Evolutionary conservation across 2,888 invertebrate genomes (phyloP).

Genomic region (Drosophila greeni): DNA sequence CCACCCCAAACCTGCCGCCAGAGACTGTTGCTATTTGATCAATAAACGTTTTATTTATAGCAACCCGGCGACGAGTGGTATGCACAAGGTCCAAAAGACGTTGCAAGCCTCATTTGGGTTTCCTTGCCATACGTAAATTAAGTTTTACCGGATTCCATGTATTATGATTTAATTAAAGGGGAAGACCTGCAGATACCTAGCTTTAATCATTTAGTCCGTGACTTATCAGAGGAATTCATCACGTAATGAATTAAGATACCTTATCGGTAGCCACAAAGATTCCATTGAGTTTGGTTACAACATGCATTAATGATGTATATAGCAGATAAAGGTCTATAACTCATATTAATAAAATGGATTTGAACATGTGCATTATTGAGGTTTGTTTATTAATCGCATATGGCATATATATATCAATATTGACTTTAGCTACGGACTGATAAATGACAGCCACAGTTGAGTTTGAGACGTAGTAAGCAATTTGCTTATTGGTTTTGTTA

Average conservation of each 20-base stretch:
- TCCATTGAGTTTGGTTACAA: slow-evolving; percentile 3
- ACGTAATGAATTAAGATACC: slow-evolving; percentile 18
- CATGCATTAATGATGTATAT: slow-evolving; percentile 9
- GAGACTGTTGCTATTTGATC: slow-evolving; percentile 64
- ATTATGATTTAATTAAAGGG: slow-evolving; percentile 15
- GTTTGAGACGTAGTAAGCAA: neutral
- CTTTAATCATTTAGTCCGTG: slow-evolving; percentile 3
- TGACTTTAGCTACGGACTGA: neutral
- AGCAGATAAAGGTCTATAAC: neutral
- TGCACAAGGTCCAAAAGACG: slow-evolving; percentile 33
- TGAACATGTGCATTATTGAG: slow-evolving; percentile 1
- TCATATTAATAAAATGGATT: neutral
- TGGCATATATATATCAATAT: slow-evolving; percentile 3
- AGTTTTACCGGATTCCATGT: neutral
- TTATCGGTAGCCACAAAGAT: slow-evolving; percentile 10
- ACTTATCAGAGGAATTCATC: slow-evolving; percentile 23
- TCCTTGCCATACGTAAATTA: slow-evolving; percentile 8
- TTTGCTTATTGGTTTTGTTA: neutral
- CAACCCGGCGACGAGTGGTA: slow-evolving; percentile 10
- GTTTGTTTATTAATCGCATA: slow-evolving; percentile 6
- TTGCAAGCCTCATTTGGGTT: slow-evolving; percentile 15
- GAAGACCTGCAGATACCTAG: neutral
- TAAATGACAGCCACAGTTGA: neutral
- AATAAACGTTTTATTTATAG: slow-evolving; percentile 66
- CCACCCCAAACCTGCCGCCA: slow-evolving; percentile 20